Percentiles rank a stretch among this genome's conserved stretches.
These are phyloP conservation scores for Parazoanthus darwini DNA, from an alignment of 92 coral and sea anemone genomes.

Conservation along the genomic window DNA sequence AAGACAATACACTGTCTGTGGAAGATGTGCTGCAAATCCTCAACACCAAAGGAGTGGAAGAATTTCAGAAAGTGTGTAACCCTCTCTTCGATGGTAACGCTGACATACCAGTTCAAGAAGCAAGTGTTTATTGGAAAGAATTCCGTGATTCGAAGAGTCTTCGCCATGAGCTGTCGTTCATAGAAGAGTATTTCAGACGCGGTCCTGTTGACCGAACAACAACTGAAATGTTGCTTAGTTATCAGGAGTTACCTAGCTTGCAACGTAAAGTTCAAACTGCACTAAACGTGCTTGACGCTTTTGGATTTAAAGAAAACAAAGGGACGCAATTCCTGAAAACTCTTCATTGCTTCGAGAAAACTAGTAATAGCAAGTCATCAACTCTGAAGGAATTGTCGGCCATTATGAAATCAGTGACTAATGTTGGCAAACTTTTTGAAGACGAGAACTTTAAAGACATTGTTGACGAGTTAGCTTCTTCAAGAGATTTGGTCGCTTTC, in stretches of 20 bases:
- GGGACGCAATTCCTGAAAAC: background rate
- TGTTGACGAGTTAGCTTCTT: constrained; percentile 59
- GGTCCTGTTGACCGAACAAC: constrained; percentile 2
- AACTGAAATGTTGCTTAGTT: constrained; percentile 45
- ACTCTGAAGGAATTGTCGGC: constrained; percentile 21
- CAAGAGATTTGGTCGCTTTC: constrained; percentile 73
- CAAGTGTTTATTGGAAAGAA: constrained; percentile 20
- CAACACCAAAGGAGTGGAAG: constrained; percentile 22
- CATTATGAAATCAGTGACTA: constrained; percentile 33
- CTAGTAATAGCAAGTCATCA: background rate
- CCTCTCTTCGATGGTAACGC: constrained; percentile 1
- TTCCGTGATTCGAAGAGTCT: constrained; percentile 41
- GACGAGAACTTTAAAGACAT: constrained; percentile 60
- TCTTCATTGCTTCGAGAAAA: constrained; percentile 8
- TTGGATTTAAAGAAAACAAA: constrained; percentile 44
- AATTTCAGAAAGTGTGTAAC: constrained; percentile 35
- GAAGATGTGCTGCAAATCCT: constrained; percentile 15
- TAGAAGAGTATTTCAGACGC: constrained; percentile 42
- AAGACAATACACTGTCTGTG: background rate
- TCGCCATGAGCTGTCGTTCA: constrained; percentile 52
- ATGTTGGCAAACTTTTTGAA: constrained; percentile 49
- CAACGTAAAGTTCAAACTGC: constrained; percentile 50
- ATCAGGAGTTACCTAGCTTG: constrained; percentile 55
- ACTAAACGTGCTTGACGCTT: constrained; percentile 49
- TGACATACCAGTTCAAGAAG: constrained; percentile 1